These are phyloP conservation scores for Melipona bicolor DNA, from an alignment of 2,888 invertebrate species.

Conservation along the genomic window DNA sequence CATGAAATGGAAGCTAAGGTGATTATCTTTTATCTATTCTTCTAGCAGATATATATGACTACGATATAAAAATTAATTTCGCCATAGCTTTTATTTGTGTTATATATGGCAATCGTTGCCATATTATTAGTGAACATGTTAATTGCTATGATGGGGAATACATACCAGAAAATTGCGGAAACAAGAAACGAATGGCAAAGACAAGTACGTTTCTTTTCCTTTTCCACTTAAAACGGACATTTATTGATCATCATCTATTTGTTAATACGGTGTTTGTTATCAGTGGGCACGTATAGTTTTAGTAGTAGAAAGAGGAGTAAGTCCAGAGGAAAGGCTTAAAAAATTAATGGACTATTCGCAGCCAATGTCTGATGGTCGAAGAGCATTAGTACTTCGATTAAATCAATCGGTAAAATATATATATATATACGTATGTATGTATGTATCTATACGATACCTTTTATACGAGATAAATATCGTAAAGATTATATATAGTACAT, in stretches of 20 bases:
- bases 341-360: constrained; percentile 97
- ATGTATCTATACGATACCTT: no score
- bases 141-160: constrained; percentile 99
- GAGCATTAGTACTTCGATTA: constrained; percentile 94
- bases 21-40: constrained; percentile 51
- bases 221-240: neutral
- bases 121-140: constrained; percentile 98
- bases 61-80: neutral
- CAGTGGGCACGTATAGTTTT: constrained; percentile 99
- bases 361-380: constrained; percentile 94
- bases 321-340: constrained; percentile 93
- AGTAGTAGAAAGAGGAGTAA: constrained; percentile 98
- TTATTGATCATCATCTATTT: neutral
- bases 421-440: neutral
- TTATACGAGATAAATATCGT: no score
- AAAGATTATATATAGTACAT: no score
- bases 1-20: constrained; percentile 96
- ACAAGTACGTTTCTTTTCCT: constrained; percentile 85
- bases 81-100: constrained; percentile 93
- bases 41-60: neutral
- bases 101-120: constrained; percentile 98
- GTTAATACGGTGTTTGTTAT: constrained; percentile 33
- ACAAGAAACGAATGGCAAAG: constrained; percentile 99
- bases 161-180: constrained; percentile 98
- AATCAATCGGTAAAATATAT: constrained; percentile 91